Percentiles rank a stretch among this genome's conserved stretches.
Conservation (phyloP, 2,113 vertebrate species). For the Thunnus maccoyii region DNA sequence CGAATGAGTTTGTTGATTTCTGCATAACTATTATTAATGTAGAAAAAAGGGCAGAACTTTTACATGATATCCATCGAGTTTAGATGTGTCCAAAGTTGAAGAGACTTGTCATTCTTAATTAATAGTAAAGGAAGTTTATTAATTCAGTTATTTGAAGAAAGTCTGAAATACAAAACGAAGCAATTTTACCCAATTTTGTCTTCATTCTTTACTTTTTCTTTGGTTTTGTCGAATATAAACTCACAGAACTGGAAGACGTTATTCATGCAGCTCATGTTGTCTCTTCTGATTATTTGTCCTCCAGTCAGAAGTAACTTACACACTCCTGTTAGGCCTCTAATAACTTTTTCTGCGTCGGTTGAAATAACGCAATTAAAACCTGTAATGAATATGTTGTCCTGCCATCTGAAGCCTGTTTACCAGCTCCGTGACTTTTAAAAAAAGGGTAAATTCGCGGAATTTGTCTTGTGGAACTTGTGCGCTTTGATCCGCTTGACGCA, state of each 20-base stretch:
- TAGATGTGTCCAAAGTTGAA: not conserved
- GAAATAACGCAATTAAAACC: conserved; percentile 41
- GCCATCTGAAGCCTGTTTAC: conserved; percentile 43
- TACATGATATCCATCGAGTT: not conserved
- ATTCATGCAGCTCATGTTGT: too few species aligned
- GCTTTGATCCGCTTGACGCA: conserved; percentile 80
- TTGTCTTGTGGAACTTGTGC: conserved; percentile 67
- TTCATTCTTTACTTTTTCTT: not conserved
- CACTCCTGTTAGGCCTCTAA: not conserved
- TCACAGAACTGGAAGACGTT: not conserved
- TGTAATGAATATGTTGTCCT: conserved; percentile 29
- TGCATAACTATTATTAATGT: not conserved
- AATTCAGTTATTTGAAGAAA: not conserved
- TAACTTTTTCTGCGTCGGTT: not conserved
- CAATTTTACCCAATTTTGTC: not conserved
- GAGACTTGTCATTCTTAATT: not conserved
- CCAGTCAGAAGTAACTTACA: conserved; percentile 3
- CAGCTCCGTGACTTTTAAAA: conserved; percentile 56
- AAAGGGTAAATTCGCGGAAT: conserved; percentile 67
- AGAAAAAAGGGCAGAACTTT: not conserved
- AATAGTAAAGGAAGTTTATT: not conserved
- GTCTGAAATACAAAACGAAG: not conserved
- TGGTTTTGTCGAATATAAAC: not conserved
- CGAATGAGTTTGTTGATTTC: not conserved
- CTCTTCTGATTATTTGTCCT: not conserved